These are phyloP conservation scores for Pantelozetes paolii DNA, from an alignment of 2,888 invertebrate species.

Conservation along the genomic window DNA sequence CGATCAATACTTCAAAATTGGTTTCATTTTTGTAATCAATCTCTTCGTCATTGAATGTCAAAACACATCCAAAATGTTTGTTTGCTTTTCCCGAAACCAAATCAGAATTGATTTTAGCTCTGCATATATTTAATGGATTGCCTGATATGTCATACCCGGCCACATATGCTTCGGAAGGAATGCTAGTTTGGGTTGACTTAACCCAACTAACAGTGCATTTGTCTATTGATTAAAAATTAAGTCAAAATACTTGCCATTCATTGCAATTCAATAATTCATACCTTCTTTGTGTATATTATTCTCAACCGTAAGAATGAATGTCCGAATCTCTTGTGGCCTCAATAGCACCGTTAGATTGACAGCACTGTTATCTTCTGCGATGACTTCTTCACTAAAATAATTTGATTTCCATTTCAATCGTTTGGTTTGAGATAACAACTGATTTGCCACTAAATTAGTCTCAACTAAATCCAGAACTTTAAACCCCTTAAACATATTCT, in stretches of 20 bases:
- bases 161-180: constrained; percentile 13
- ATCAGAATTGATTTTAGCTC: neutral
- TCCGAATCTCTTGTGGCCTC: constrained; percentile 2
- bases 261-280: neutral
- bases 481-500: constrained; percentile 45
- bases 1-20: constrained; percentile 10
- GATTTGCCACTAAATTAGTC: constrained; percentile 35
- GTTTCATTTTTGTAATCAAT: neutral
- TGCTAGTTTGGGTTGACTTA: neutral
- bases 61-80: neutral
- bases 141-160: neutral
- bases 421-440: constrained; percentile 2
- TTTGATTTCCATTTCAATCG: constrained; percentile 1
- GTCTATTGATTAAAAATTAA: neutral
- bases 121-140: constrained; percentile 4
- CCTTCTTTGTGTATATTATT: neutral
- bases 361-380: neutral
- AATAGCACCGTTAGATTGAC: neutral
- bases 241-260: too few relatives aligned
- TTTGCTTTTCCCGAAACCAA: constrained; percentile 21
- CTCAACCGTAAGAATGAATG: neutral
- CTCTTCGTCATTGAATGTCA: constrained; percentile 19
- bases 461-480: constrained; percentile 43
- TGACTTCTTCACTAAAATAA: neutral
- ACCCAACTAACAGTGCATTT: neutral